Base-by-base conservation (phyloP, 2,113 vertebrate genomes). In the Vidua chalybeata region DNA sequence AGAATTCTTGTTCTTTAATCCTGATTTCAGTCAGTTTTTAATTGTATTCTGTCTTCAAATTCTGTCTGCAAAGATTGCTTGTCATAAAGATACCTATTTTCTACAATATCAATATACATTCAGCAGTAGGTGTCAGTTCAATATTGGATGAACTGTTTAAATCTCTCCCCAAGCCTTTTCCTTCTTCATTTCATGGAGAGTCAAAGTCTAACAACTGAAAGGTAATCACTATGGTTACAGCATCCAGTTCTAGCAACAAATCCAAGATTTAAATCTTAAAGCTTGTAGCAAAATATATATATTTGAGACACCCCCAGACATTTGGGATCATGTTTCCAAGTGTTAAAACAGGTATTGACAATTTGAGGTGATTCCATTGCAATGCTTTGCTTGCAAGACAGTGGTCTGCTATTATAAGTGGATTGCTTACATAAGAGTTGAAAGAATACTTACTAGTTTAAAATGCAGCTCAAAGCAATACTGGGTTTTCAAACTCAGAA, bases 181-280 rank as follows among this genome's bases (percentile, higher is more conserved):
- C 26, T 84, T 75, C 58, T 81, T 27, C 45, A 49, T 87, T 93
- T 87, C 67, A 75, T 14, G 39, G 48, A 28, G 31, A 96, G 64
- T 75, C 61, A 64, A 90, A 93, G 80, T 95, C 84, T 91, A 91
- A 67, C 84, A 83, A 61, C 74, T 82, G 49, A 81, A 91, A 75
- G 55, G 72, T 89, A 93, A 96, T 96, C 67, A 37, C 94, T 95
- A 93, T 95, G 87, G 94, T 94, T 93, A 96, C 91, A 77, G 75
- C 28, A 94, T 55, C 55, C 15, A n/a, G 55, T 77, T 90, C 86
- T 74, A 92, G 84, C 59, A 92, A 58, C 13, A 48, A 93, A 45
- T 73, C 51, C 72, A 77, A 82, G 63, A 88, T 80, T 89, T 87
- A 91, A 96, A 72, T 79, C 67, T 91, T 59, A 69, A 55, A 0